These are phyloP conservation scores for Stegophylla sp. DNA, from an alignment of 2,888 invertebrate species.

Conservation along the genomic window DNA sequence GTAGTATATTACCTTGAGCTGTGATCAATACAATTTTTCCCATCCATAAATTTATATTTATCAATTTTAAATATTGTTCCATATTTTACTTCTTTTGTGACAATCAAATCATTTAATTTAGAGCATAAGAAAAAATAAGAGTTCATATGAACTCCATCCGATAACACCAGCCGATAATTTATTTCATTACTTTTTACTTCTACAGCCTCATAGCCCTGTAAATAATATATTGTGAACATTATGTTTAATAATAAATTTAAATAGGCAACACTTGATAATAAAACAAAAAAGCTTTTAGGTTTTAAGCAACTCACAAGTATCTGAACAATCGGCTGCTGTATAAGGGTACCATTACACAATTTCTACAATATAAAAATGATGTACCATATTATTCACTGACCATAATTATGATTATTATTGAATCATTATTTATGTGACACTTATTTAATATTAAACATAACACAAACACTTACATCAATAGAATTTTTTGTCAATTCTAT, in stretches of 20 bases:
- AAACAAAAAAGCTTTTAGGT: background rate
- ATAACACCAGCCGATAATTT: constrained; percentile 46
- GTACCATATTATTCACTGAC: background rate
- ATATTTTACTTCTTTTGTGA: constrained; percentile 18
- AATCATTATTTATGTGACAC: background rate
- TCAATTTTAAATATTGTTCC: constrained; percentile 33
- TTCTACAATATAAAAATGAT: background rate
- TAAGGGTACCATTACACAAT: constrained; percentile 8
- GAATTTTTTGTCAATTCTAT: constrained; percentile 5
- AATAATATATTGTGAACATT: background rate
- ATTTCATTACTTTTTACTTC: background rate
- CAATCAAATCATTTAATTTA: background rate
- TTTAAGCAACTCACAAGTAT: constrained; percentile 15
- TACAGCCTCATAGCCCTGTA: constrained; percentile 42
- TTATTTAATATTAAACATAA: background rate
- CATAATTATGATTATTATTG: background rate
- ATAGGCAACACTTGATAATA: background rate
- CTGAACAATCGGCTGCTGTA: constrained; percentile 26
- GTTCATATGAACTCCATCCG: constrained; percentile 42
- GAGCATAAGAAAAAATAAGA: constrained; percentile 40
- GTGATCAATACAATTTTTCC: constrained; percentile 4
- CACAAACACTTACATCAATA: constrained; percentile 2
- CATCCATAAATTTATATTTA: constrained; percentile 24
- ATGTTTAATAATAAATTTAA: background rate
- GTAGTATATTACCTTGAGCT: constrained; percentile 24